A percentile compares a stretch with the other conserved stretches of the same genome.
Evolutionary conservation across 2,888 invertebrate species (phyloP).

Genomic region (Cantharis nigra): DNA sequence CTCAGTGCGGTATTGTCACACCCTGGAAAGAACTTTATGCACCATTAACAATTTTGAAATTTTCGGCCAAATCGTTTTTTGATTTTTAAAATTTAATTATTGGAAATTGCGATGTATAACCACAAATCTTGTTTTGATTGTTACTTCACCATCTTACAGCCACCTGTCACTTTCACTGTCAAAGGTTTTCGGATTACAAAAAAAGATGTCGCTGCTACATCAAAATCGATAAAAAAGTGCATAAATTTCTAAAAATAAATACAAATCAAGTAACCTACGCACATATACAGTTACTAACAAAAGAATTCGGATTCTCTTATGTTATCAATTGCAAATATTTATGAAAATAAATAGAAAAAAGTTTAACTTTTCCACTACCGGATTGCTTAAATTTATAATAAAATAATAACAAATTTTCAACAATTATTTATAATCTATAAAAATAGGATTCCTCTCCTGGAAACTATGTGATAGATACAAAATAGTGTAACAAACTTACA

Average conservation of each 20-base stretch:
- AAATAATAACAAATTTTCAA: neutral
- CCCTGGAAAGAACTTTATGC: neutral
- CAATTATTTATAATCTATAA: neutral
- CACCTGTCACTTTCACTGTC: neutral
- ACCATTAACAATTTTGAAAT: neutral
- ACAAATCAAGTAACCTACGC: too few relatives aligned
- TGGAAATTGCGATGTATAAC: neutral
- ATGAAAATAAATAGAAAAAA: too few relatives aligned
- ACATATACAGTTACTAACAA: too few relatives aligned
- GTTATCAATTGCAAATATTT: too few relatives aligned
- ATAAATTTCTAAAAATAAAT: too few relatives aligned
- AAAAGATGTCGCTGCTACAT: neutral
- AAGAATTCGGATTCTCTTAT: too few relatives aligned
- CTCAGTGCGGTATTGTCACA: neutral
- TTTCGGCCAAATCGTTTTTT: neutral
- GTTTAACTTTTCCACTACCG: too few relatives aligned
- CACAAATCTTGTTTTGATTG: neutral
- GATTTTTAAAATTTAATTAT: neutral
- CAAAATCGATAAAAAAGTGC: neutral
- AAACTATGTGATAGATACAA: too few relatives aligned
- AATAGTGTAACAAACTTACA: neutral
- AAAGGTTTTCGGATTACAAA: neutral
- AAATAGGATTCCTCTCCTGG: neutral
- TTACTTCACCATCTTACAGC: neutral
- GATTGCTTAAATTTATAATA: neutral